Conservation (phyloP, 2,888 invertebrate genomes). For the Aporophyla lueneburgensis region DNA sequence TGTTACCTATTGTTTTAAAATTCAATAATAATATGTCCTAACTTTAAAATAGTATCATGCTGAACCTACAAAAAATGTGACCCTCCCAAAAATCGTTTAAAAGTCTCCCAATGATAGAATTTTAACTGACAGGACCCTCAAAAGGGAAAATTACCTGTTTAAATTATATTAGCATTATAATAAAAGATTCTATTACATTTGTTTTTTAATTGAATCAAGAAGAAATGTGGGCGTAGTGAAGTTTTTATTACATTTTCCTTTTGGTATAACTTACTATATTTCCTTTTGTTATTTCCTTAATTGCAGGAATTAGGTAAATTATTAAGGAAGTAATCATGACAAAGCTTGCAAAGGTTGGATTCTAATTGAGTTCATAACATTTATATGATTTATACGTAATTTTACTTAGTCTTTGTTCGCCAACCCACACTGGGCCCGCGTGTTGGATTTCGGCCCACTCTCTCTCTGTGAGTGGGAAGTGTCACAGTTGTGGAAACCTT, state of each 20-base stretch:
- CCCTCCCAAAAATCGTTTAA: background rate
- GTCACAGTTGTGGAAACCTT: background rate
- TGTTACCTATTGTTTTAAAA: background rate
- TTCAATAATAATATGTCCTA: background rate
- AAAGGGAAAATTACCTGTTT: slow-evolving; percentile 12
- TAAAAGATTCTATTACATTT: slow-evolving; percentile 2
- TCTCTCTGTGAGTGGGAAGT: background rate
- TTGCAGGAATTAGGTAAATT: slow-evolving; percentile 28
- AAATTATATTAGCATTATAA: slow-evolving; percentile 13
- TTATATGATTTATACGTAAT: slow-evolving; percentile 27
- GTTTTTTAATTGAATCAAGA: background rate
- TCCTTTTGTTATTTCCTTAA: slow-evolving; percentile 6
- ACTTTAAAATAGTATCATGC: background rate
- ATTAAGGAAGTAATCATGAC: slow-evolving; percentile 40
- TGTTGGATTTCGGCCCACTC: background rate
- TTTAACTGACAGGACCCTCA: slow-evolving; percentile 9
- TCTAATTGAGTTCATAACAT: slow-evolving; percentile 44
- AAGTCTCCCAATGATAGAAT: slow-evolving; percentile 12
- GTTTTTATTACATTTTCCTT: slow-evolving; percentile 17
- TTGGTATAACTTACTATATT: slow-evolving; percentile 8
- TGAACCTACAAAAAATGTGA: background rate
- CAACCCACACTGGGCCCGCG: background rate
- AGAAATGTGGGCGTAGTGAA: background rate
- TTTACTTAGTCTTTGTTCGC: slow-evolving; percentile 1
- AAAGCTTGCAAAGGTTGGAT: slow-evolving; percentile 31